These are phyloP conservation scores for Phrynocephalus vlangalii DNA, from an alignment of 2,797 vertebrate genomes.

Conservation along the genomic window DNA sequence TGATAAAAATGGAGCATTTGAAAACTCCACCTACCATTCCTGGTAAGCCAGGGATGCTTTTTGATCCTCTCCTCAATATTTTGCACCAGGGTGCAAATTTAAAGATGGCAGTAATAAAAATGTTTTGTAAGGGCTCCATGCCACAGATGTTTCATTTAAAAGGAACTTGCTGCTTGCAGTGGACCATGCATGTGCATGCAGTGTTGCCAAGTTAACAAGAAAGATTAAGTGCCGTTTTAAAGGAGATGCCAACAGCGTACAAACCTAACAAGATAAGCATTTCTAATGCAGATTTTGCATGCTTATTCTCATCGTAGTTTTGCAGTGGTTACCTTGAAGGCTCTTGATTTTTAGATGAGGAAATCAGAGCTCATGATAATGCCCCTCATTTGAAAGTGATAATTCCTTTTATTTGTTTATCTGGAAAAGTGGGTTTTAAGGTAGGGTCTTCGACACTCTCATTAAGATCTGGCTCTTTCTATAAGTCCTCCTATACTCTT, in stretches of 20 bases:
- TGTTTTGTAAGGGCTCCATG: not conserved
- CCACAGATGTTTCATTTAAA: not conserved
- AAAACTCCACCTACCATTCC: constrained; percentile 70
- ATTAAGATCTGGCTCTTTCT: not conserved
- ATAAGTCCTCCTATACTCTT: not conserved
- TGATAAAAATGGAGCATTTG: constrained; percentile 85
- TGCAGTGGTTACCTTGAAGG: not conserved
- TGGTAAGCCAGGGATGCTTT: constrained; percentile 78
- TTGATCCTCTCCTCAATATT: constrained; percentile 29
- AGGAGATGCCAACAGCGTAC: not conserved
- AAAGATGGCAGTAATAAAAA: not conserved
- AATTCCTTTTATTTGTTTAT: too few species aligned
- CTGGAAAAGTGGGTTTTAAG: too few species aligned
- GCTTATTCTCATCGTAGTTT: not conserved
- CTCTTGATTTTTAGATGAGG: not conserved
- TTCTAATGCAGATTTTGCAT: not conserved
- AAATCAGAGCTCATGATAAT: not conserved
- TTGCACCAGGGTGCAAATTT: not conserved
- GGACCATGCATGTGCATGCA: too few species aligned
- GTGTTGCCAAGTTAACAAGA: not conserved
- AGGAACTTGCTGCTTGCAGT: not conserved
- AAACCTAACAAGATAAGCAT: not conserved
- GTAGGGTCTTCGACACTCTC: not conserved
- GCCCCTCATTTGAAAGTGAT: not conserved
- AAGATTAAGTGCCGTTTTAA: not conserved